phyloP scores from a whole-genome alignment of 2,113 vertebrate species.

The Nannospalax galili region DNA sequence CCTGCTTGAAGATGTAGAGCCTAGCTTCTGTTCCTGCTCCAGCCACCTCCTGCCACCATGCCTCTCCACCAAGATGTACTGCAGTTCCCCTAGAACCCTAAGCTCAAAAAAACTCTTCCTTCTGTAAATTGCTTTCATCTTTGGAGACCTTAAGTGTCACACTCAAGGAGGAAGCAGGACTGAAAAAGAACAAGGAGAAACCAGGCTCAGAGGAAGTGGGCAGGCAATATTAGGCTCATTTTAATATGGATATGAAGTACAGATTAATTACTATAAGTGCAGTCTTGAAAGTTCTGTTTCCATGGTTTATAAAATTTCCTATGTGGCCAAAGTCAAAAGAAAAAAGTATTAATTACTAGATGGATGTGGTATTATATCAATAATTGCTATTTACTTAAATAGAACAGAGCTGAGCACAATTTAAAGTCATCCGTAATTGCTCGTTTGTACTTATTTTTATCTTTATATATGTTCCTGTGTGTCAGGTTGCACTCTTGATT shows the following conservation, averaged over 20 bases:
- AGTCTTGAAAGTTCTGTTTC: conserved; percentile 62
- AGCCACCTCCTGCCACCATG: no score
- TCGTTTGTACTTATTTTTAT: conserved; percentile 57
- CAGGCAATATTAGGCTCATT: conserved; percentile 29
- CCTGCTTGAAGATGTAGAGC: no score
- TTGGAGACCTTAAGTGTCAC: background rate
- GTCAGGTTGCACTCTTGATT: conserved; percentile 3
- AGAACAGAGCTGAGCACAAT: conserved; percentile 19
- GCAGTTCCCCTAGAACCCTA: no score
- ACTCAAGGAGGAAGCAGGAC: conserved; percentile 37
- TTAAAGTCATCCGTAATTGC: conserved; percentile 54
- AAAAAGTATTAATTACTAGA: conserved; percentile 62
- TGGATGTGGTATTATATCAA: conserved; percentile 72
- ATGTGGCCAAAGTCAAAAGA: conserved; percentile 59
- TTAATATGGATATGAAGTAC: conserved; percentile 63
- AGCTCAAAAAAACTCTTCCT: no score
- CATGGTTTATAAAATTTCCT: conserved; percentile 70
- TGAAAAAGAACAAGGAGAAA: conserved; percentile 50
- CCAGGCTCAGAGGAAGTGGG: conserved; percentile 37
- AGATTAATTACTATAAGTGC: conserved; percentile 68
- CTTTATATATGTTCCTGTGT: background rate
- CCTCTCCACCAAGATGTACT: no score
- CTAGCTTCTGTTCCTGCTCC: no score
- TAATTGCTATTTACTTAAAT: conserved; percentile 64
- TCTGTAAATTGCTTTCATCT: no score